Evolutionary conservation across 1,140 invertebrate species (phyloP), one percentile per base, ranked within the genome.

Genomic region (Aphis gossypii): DNA sequence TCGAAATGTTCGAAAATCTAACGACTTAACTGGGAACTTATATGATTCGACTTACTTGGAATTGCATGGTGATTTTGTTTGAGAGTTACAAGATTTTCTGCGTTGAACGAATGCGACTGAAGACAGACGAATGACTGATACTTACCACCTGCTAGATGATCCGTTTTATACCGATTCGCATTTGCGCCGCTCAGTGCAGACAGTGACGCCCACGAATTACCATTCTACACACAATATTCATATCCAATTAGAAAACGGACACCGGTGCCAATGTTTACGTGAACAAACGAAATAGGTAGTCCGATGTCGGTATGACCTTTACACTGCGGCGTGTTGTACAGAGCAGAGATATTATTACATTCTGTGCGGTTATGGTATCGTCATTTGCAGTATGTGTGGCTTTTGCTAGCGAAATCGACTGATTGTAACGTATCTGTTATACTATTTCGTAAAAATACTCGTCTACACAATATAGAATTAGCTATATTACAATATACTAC

Each of bases 101-200:
- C 0, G 30, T 7, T 41, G 51, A 90, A 54, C 25, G 88, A 90
- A 35, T 90, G 56, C 56, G 54, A 46, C 89, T 60, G 89, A 68
- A 41, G 38, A 44, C 89, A 44, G 56, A n/a, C 56, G 89, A 90
- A 60, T 23, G 89, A 90, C 54, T 90, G 89, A 90, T 90, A 90
- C 89, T 46, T 9, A 46, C 51, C 89, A 90, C 25, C 0, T 14
- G 25, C 30, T 51, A 21, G 38, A 44, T 30, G 56, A 25, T 60
- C 89, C 38, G 89, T 90, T 90, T 90, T 90, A 90, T 90, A 90
- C 25, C 25, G 7, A 48, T 46, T 5, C 54, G 56, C 30, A 18
- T 68, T 44, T 90, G 23, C 30, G 18, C 60, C 11, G 18, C 56
- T 41, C 30, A n/a, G 56, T 30, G 54, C 38, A 41, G 38, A 38